These are phyloP conservation scores for Cichlasoma orientale DNA, from an alignment of 2,797 vertebrate genomes.

Conservation along the genomic window DNA sequence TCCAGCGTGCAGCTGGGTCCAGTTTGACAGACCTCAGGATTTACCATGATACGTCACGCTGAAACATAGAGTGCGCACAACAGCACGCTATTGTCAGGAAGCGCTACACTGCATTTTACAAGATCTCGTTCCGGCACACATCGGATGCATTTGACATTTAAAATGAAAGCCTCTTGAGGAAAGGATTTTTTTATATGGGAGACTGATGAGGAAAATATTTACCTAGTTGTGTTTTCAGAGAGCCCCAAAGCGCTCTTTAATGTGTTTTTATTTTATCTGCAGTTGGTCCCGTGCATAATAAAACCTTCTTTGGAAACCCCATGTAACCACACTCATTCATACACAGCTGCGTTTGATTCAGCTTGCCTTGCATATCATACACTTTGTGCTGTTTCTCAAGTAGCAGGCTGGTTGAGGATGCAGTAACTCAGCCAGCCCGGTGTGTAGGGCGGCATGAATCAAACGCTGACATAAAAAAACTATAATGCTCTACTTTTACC, in stretches of 20 bases:
- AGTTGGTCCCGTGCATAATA: conserved; percentile 23
- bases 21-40: conserved; percentile 35
- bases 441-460: conserved; percentile 58
- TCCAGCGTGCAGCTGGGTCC: conserved; percentile 47
- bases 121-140: conserved; percentile 4
- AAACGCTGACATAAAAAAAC: conserved; percentile 48
- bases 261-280: conserved; percentile 41
- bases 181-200: conserved; percentile 20
- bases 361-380: conserved; percentile 38
- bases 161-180: conserved; percentile 6
- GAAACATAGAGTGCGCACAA: conserved; percentile 5
- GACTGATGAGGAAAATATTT: conserved; percentile 47
- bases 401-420: background rate
- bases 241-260: conserved; percentile 16
- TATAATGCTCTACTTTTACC: conserved; percentile 53
- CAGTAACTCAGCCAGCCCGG: conserved; percentile 12
- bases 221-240: conserved; percentile 31
- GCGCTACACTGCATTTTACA: conserved; percentile 18
- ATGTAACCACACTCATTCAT: conserved; percentile 66
- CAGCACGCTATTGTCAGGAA: background rate
- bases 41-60: conserved; percentile 13
- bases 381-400: conserved; percentile 17
- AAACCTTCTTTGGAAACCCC: conserved; percentile 35
- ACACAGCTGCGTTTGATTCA: conserved; percentile 61
- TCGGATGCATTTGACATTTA: conserved; percentile 32